Conservation (phyloP, 2,797 vertebrate species). For the Arctocebus calabarensis region DNA sequence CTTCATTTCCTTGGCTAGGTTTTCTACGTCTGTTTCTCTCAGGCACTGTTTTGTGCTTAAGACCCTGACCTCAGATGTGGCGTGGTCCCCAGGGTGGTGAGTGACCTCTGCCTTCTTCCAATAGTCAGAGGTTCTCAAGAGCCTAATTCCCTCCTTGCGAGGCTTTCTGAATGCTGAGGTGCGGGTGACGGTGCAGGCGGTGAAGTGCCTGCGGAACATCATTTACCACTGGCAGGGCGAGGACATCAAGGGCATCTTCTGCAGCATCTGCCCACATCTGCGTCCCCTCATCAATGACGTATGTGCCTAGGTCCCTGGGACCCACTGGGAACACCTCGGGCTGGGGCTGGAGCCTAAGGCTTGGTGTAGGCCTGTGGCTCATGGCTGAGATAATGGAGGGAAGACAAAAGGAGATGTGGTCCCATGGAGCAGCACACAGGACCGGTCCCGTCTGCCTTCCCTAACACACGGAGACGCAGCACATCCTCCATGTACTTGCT, state of each 20-base stretch:
- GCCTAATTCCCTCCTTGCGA: background rate
- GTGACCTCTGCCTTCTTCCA: background rate
- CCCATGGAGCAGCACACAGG: background rate
- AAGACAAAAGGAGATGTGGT: background rate
- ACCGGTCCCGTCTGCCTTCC: no score
- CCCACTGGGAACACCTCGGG: background rate
- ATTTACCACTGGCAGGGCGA: background rate
- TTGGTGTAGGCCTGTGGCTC: background rate
- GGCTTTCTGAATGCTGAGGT: background rate
- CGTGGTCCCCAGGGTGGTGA: background rate
- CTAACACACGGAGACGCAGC: background rate
- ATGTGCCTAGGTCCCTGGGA: background rate
- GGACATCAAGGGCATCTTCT: conserved; percentile 35
- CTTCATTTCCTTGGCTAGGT: background rate
- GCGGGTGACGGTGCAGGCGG: conserved; percentile 21
- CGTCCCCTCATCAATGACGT: conserved; percentile 56
- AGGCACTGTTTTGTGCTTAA: background rate
- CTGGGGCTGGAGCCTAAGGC: background rate
- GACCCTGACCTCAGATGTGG: background rate
- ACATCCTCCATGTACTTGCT: background rate
- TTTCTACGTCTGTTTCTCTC: background rate
- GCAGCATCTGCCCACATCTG: conserved; percentile 40
- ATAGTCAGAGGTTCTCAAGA: conserved; percentile 14
- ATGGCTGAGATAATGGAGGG: background rate
- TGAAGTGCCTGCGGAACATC: conserved; percentile 62